Evolutionary conservation across 1,140 invertebrate species (phyloP).

Genomic region (Drosophila pseudoananassae): DNA sequence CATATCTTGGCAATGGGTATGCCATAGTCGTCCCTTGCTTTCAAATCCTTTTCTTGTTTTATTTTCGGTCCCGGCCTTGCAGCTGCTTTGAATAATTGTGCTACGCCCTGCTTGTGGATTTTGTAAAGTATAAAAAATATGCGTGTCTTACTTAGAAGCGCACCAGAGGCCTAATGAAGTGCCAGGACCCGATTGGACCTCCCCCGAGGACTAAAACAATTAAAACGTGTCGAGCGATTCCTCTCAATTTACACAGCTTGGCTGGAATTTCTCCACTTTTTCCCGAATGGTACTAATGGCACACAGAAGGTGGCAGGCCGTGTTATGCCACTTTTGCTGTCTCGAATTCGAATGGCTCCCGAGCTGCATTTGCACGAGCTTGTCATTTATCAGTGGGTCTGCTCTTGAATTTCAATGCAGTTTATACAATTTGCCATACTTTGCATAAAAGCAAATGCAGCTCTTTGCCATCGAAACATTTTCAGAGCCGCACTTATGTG

Average conservation of each 20-base stretch:
- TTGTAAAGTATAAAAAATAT: slow-evolving; percentile 78
- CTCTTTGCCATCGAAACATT: slow-evolving; percentile 19
- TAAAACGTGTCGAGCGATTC: slow-evolving; percentile 41
- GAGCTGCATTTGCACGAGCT: slow-evolving; percentile 47
- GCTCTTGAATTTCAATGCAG: slow-evolving; percentile 58
- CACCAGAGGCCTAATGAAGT: slow-evolving; percentile 56
- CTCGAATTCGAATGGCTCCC: slow-evolving; percentile 6
- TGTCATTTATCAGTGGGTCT: slow-evolving; percentile 61
- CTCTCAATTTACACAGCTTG: slow-evolving; percentile 35
- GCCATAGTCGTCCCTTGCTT: not conserved
- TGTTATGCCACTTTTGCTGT: slow-evolving; percentile 11
- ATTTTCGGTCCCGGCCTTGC: slow-evolving; percentile 11
- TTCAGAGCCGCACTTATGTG: slow-evolving; percentile 21
- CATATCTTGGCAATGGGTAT: not conserved
- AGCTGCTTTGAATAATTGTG: slow-evolving; percentile 75
- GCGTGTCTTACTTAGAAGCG: slow-evolving; percentile 53
- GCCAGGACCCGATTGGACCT: slow-evolving; percentile 8
- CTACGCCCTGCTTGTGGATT: slow-evolving; percentile 52
- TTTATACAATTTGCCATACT: slow-evolving; percentile 61
- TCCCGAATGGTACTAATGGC: not conserved
- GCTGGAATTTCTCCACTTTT: not conserved
- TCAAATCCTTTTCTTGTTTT: slow-evolving; percentile 2
- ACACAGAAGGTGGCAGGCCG: slow-evolving; percentile 12
- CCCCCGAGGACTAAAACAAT: slow-evolving; percentile 19
- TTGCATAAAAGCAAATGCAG: slow-evolving; percentile 68